Conservation (phyloP, 2,113 vertebrate genomes). For the Pseudopipra pipra region DNA sequence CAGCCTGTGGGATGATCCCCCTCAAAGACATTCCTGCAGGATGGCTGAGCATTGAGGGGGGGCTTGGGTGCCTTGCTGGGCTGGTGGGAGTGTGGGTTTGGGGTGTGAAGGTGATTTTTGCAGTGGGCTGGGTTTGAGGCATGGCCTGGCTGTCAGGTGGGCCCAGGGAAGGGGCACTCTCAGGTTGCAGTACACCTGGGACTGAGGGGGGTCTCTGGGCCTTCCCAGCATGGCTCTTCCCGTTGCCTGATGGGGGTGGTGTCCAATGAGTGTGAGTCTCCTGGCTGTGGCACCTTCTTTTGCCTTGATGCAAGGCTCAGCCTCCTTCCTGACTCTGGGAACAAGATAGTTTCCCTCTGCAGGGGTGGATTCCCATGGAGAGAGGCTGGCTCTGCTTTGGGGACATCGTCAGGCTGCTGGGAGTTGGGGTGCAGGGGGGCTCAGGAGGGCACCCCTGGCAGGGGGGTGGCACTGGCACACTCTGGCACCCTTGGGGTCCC, state of each 20-base stretch:
- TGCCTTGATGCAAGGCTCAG: neutral
- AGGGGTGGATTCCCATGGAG: neutral
- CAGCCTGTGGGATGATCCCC: rapidly evolving
- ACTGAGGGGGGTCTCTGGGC: neutral
- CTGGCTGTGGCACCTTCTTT: neutral
- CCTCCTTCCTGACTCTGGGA: neutral
- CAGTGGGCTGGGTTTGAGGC: neutral
- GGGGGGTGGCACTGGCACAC: neutral
- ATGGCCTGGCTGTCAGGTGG: neutral
- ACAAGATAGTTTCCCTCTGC: neutral
- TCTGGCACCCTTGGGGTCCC: neutral
- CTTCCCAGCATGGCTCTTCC: neutral
- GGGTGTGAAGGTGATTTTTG: neutral
- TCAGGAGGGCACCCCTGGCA: neutral
- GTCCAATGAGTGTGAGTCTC: neutral
- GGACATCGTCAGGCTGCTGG: neutral
- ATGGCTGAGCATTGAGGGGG: neutral
- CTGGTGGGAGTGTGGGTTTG: neutral
- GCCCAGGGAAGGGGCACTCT: neutral
- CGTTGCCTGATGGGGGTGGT: neutral
- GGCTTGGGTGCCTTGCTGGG: neutral
- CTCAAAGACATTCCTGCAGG: neutral
- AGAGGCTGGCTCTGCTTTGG: neutral
- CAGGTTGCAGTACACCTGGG: rapidly evolving
- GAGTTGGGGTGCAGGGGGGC: neutral